These are phyloP conservation scores for Cheilosia vernalis DNA, from an alignment of 2,888 invertebrate species.

Conservation along the genomic window DNA sequence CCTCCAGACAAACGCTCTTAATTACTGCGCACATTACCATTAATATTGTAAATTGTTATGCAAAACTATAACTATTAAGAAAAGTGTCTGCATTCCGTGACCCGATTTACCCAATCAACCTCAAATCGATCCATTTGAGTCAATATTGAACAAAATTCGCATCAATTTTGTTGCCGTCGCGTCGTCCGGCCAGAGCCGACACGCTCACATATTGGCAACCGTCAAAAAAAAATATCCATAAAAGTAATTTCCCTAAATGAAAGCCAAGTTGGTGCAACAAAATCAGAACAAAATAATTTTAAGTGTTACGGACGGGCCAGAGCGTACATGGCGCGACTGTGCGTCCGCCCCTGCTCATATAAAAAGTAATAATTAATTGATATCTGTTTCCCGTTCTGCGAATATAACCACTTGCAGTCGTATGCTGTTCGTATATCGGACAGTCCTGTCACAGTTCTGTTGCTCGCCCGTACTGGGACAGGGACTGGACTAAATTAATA, in stretches of 20 bases:
- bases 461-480: not conserved
- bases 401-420: constrained; percentile 36
- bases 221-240: constrained; percentile 6
- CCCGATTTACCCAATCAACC: constrained; percentile 36
- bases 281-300: constrained; percentile 59
- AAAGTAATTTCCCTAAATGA: constrained; percentile 38
- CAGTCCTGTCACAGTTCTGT: constrained; percentile 55
- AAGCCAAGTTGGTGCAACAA: constrained; percentile 49
- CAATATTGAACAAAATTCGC: constrained; percentile 28
- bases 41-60: constrained; percentile 17
- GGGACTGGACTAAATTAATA: constrained; percentile 62
- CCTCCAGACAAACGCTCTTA: not conserved
- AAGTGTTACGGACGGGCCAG: constrained; percentile 20
- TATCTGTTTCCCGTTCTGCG: constrained; percentile 66
- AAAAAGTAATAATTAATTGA: constrained; percentile 70
- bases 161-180: constrained; percentile 31
- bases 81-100: constrained; percentile 11
- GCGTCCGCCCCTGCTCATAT: constrained; percentile 46
- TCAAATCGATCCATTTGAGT: constrained; percentile 41
- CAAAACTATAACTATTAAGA: constrained; percentile 33
- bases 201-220: constrained; percentile 19
- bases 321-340: not conserved
- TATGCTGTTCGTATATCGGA: constrained; percentile 14
- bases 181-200: not conserved
- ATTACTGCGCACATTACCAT: constrained; percentile 3